Conservation (phyloP, 2,113 vertebrate genomes). For the Laticauda laticaudata region DNA sequence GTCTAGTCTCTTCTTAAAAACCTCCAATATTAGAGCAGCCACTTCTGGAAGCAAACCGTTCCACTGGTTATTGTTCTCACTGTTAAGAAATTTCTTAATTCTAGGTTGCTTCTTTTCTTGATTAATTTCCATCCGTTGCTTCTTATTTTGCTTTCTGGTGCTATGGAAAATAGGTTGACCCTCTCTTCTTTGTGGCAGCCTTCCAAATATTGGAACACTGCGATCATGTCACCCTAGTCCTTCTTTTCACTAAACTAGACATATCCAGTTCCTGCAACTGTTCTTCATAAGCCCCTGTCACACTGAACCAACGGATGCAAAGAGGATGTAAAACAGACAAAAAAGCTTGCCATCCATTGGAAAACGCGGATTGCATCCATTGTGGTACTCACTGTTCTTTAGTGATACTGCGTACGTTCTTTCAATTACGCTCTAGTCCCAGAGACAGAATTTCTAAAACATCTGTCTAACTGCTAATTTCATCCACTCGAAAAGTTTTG, state of each 20-base stretch:
- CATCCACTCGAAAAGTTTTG: too few species aligned
- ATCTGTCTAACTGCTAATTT: too few species aligned
- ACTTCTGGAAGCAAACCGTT: neutral
- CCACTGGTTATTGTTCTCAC: neutral
- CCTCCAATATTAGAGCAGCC: neutral
- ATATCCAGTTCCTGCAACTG: neutral
- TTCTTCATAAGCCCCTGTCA: neutral
- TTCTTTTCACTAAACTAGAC: neutral
- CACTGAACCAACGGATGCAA: too few species aligned
- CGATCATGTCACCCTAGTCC: neutral
- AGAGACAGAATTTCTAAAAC: too few species aligned
- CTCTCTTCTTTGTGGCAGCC: neutral
- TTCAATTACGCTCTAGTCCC: too few species aligned
- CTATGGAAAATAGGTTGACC: neutral
- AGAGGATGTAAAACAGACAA: too few species aligned
- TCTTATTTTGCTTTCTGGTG: neutral
- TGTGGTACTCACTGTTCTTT: too few species aligned
- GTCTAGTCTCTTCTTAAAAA: neutral
- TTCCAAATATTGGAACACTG: neutral
- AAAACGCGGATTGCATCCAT: too few species aligned
- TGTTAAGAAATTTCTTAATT: neutral
- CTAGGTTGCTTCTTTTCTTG: neutral
- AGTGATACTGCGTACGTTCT: too few species aligned
- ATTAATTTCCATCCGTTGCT: neutral
- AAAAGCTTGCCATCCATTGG: too few species aligned